Conservation (phyloP, 2,113 vertebrate species). For the Stomatorhinus ivindoensis region DNA sequence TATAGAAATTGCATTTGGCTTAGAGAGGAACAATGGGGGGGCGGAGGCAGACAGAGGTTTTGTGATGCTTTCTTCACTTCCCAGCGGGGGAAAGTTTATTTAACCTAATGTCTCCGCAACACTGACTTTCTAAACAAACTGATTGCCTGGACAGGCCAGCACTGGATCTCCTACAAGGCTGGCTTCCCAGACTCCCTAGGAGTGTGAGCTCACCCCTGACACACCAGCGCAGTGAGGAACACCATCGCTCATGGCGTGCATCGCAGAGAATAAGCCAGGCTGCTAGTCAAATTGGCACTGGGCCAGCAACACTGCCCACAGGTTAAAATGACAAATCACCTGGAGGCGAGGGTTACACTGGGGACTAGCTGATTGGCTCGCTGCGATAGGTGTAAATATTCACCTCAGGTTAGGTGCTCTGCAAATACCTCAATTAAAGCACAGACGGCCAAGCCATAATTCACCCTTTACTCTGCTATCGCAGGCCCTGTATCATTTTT, state of each 20-base stretch:
- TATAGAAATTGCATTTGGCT: neutral
- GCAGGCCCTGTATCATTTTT: slow-evolving; percentile 18
- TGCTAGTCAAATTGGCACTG: neutral
- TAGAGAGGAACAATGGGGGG: neutral
- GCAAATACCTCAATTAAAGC: neutral
- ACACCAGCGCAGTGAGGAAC: neutral
- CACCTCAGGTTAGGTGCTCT: neutral
- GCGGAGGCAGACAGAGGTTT: neutral
- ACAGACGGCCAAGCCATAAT: neutral
- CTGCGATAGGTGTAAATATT: neutral
- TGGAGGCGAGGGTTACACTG: neutral
- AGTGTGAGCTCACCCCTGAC: neutral
- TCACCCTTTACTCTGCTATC: slow-evolving; percentile 5
- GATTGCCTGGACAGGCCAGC: neutral
- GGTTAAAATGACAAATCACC: neutral
- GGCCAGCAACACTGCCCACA: neutral
- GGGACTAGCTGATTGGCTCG: neutral
- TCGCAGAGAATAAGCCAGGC: neutral
- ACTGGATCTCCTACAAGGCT: neutral
- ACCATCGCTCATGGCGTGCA: neutral
- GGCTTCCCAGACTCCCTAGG: neutral
- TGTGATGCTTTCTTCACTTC: neutral
- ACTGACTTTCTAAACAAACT: neutral
- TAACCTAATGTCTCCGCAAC: neutral
- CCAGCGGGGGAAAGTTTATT: neutral